Evolutionary conservation across 2,797 vertebrate genomes (phyloP), one percentile per base, ranked within the genome.

Genomic region (Macropodus opercularis): DNA sequence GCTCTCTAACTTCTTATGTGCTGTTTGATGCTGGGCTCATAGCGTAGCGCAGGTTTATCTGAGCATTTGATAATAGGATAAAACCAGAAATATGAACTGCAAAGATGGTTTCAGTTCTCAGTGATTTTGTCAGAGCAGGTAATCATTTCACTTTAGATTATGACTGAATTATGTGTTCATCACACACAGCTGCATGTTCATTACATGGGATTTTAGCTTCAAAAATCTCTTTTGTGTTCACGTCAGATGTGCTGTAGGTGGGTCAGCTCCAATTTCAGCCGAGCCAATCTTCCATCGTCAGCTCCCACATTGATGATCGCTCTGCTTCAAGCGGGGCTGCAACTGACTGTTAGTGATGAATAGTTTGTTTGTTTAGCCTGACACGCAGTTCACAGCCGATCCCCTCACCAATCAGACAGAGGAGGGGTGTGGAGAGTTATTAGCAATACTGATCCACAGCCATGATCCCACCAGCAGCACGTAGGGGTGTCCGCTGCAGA

Each of bases 381-480:
- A 26, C 22, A 3, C 36, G 26, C 9, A 15, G 24, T 18, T 15
- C 11, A 13, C 14, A 2, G 22, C 23, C 14, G 10, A 56, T 31
- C 60, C 68, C 52, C 11, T 7, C 23, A 51, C 59, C 77, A 77
- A 69, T 83, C 74, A 83, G 63, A 66, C 24, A 29, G 35, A 27
- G 46, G 40, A 21, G 14, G 40, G 62, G 42, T 50, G 71, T 23
- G 34, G 22, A 48, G 65, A 60, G 65, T 69, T 92, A 92, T 92
- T 90, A 93, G 91, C 83, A 72, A 76, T 47, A 75, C 77, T 51
- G 84, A 80, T 83, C 85, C 79, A 52, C 70, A 75, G 80, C 85
- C 77, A 71, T 91, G 90, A 94, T 92, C 92, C 90, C 88, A 93
- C 94, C 93, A 93, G 86, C 73, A 85, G 67, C 75, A 71, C 85